Conservation (phyloP, 2,113 vertebrate species). For the Alexandromys fortis region DNA sequence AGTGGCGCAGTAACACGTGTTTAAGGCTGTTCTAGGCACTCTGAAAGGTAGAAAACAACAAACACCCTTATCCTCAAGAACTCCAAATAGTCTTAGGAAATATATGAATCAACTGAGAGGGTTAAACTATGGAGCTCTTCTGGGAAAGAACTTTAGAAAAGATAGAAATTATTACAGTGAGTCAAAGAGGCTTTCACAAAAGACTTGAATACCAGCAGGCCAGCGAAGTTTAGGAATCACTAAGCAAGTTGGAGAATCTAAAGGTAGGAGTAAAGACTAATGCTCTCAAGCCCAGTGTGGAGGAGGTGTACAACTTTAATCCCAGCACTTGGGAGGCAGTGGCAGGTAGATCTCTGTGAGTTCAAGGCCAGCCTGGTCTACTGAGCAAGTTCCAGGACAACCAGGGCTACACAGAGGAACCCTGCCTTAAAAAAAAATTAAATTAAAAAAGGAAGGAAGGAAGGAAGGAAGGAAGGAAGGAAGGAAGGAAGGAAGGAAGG, state of each 20-base stretch:
- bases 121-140: neutral
- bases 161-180: neutral
- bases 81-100: constrained; percentile 1
- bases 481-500: too few species aligned
- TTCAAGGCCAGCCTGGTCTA: neutral
- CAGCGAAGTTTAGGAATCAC: neutral
- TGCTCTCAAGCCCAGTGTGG: neutral
- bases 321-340: neutral
- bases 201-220: neutral
- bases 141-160: constrained; percentile 37
- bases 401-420: neutral
- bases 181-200: neutral
- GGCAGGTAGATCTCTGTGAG: neutral
- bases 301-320: neutral
- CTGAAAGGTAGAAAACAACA: neutral
- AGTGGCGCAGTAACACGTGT: neutral
- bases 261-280: neutral
- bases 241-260: neutral
- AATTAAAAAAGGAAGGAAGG: too few species aligned
- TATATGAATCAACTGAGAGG: neutral
- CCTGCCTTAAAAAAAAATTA: neutral
- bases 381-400: neutral
- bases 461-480: too few species aligned
- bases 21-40: neutral
- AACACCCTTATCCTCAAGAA: neutral